These are phyloP conservation scores for Elegia similella DNA, from an alignment of 2,888 invertebrate genomes.

Conservation along the genomic window DNA sequence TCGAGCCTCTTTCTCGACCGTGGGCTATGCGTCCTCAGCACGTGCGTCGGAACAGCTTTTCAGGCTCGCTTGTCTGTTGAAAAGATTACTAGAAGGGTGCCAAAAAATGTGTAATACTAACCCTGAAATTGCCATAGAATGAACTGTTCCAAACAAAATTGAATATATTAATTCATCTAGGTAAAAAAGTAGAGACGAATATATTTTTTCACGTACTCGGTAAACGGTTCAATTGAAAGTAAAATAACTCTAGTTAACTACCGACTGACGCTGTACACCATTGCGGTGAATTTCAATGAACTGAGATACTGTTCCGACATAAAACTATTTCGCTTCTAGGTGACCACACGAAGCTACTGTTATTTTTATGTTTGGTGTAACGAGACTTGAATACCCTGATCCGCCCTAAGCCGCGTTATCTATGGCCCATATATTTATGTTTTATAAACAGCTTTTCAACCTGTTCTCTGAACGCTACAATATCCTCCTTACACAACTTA, in stretches of 20 bases:
- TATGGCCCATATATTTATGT: slow-evolving; percentile 60
- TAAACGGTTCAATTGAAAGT: no score
- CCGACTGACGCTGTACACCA: no score
- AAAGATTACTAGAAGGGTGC: no score
- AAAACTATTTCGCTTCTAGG: slow-evolving; percentile 76
- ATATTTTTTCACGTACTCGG: no score
- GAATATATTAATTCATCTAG: no score
- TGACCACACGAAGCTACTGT: slow-evolving; percentile 76
- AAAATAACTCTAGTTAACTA: no score
- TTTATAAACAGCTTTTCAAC: slow-evolving; percentile 60
- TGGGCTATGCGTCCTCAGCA: slow-evolving; percentile 68
- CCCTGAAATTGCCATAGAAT: no score
- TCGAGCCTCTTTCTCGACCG: slow-evolving; percentile 59
- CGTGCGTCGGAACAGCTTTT: slow-evolving; percentile 56
- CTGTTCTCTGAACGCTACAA: slow-evolving; percentile 53
- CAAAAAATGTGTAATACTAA: no score
- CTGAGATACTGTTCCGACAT: slow-evolving; percentile 64
- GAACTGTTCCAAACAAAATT: no score
- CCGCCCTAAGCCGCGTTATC: slow-evolving; percentile 76
- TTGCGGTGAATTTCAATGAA: slow-evolving; percentile 16
- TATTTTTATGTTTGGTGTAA: slow-evolving; percentile 69
- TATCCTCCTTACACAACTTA: slow-evolving; percentile 63
- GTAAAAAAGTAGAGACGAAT: no score
- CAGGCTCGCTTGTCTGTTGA: slow-evolving; percentile 30
- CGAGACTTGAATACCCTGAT: slow-evolving; percentile 61